Evolutionary conservation across 2,888 invertebrate genomes (phyloP), one percentile per base, ranked within the genome.

Genomic region (Stegana nigrithorax): DNA sequence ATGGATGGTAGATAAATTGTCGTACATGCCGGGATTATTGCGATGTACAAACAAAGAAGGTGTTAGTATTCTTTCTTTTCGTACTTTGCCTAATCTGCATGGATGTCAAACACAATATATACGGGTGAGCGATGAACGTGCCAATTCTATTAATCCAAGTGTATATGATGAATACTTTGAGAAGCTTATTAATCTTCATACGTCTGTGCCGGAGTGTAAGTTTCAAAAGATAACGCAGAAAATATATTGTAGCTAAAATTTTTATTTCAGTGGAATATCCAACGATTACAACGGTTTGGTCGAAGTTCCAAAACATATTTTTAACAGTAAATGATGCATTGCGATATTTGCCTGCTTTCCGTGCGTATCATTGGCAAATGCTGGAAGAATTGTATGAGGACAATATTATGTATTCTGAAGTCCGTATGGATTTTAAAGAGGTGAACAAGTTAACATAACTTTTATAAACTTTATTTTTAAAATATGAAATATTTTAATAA

Each of bases 401-500:
- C 72, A 90, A 90, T 67, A 85, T 91, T 0, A 86, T 89, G 80
- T 91, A 91, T 67, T 79, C 89, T 0, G 91, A 91, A 78, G 67
- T 91, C 5, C 85, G 91, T 47, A 65, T 78, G 7, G 68, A 75
- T 21, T 68, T 82, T 5, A 68, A 69, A 14, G 69, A 68, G 68
- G 84, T 84, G 36, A 21, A 26, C 25, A 1, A 32, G 21, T 2
- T 26, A 4, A 44, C 27, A 23, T 12, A 44, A 51, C 61, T 45
- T 60, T n/a, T n/a, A n/a, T n/a, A n/a, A n/a, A n/a, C n/a, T n/a
- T n/a, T n/a, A n/a, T n/a, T n/a, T n/a, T n/a, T n/a, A n/a, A n/a
- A n/a, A n/a, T n/a, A n/a, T n/a, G n/a, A n/a, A n/a, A n/a, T n/a
- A n/a, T n/a, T n/a, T n/a, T n/a, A n/a, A n/a, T n/a, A n/a, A n/a